Base-by-base conservation (phyloP, 2,888 invertebrate genomes). In the Dyspetes luteomarginatus region DNA sequence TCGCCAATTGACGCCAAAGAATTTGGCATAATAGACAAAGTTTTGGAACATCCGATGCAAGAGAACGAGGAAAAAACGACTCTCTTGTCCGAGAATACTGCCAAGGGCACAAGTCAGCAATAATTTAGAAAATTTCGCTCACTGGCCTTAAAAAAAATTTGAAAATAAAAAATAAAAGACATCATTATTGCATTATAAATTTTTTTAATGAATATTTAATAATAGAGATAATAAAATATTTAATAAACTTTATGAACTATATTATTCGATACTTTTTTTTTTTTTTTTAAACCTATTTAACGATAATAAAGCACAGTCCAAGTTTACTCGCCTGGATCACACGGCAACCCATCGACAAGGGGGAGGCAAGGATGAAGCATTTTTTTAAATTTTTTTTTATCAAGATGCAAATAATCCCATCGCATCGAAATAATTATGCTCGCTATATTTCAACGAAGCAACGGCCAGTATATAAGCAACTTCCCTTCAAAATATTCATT, bases 1-100 rank as follows among this genome's bases (percentile, higher is more conserved):
- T 96, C 95, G 75, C 98, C 99, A 0, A 92, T 92, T 1, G 98
- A 99, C 93, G 99, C 99, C 0, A 96, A 97, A 91, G 93, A 94
- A 15, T 97, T 98, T 93, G 99, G 99, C 43, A 92, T 99, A 30
- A 97, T 99, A 89, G 99, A 99, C 92, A 96, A 96, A 92, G 96
- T 99, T 62, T 92, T 99, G 64, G 97, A 96, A 85, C 97, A 97
- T 91, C 97, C 98, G 22, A 83, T 90, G 77, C 89, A 88, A 79
- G 91, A 91, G 28, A 88, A 84, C 41, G 86, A 85, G n/a, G 82
- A 83, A 30, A 71, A 81, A 50, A 17, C 76, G 65, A 83, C 71
- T 79, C 71, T 43, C 7, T 41, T 19, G 15, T 62, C 76, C 2
- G 78, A 60, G 71, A 60, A 30, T 28, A 67, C 82, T 5, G 64